phyloP scores from a whole-genome alignment of 2,888 invertebrate species.

The Stratiomys singularior region DNA sequence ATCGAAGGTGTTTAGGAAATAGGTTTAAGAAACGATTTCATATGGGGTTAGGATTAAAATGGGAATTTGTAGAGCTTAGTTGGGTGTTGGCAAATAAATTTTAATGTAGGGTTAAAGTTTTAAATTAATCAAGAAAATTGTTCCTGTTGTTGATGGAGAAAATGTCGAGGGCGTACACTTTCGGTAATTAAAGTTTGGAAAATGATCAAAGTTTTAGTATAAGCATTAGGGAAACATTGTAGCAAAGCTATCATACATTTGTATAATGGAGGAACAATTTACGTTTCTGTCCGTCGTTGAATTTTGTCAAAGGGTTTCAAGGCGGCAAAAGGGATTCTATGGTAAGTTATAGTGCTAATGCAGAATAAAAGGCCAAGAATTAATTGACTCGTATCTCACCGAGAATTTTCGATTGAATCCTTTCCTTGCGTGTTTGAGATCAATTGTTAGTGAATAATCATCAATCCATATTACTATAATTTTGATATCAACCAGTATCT shows the following conservation, averaged over 20 bases:
- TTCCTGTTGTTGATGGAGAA: neutral
- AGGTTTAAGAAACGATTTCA: neutral
- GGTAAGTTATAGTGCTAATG: too few relatives aligned
- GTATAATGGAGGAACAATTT: neutral
- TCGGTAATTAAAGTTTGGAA: slow-evolving; percentile 1
- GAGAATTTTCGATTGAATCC: too few relatives aligned
- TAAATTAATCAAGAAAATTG: slow-evolving; percentile 27
- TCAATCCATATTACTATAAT: too few relatives aligned
- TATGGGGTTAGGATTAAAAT: neutral
- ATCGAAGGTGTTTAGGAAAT: neutral
- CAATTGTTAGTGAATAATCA: too few relatives aligned
- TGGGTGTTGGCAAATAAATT: slow-evolving; percentile 9
- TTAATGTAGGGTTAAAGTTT: slow-evolving; percentile 19
- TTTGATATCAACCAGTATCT: too few relatives aligned
- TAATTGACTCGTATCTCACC: too few relatives aligned
- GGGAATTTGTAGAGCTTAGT: neutral
- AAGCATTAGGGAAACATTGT: neutral
- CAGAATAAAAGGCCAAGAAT: too few relatives aligned
- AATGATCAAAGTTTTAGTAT: neutral
- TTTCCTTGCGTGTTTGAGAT: too few relatives aligned
- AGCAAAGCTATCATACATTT: neutral
- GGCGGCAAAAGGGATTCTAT: too few relatives aligned
- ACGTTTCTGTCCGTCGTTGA: too few relatives aligned
- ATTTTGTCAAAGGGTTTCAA: too few relatives aligned
- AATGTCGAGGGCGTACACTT: neutral